Conservation (phyloP, 2,888 invertebrate genomes). For the Pomacea canaliculata region DNA sequence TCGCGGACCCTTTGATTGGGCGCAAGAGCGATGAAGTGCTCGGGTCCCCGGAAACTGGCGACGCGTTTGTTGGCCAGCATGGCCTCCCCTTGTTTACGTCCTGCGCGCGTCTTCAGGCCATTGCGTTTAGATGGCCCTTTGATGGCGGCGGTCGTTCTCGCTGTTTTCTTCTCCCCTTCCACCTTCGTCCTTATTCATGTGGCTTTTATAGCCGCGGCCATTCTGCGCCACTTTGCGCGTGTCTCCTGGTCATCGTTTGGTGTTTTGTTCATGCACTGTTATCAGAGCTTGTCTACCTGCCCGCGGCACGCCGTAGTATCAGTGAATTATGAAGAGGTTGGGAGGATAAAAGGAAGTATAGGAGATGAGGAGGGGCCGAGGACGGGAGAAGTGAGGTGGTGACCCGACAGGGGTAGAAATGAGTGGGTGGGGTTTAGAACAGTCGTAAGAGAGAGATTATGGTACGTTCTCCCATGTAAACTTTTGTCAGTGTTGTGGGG, state of each 20-base stretch:
- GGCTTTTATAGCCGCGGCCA: background rate
- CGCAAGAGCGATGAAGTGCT: background rate
- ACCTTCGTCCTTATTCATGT: background rate
- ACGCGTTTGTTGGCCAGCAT: conserved; percentile 1
- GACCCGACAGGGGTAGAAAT: background rate
- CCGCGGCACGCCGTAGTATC: background rate
- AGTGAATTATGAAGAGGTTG: background rate
- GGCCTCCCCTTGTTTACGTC: conserved; percentile 1
- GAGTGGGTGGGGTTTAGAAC: too few species aligned
- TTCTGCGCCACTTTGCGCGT: background rate
- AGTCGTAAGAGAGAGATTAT: too few species aligned
- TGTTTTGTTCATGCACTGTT: conserved; percentile 6
- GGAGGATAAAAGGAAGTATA: background rate
- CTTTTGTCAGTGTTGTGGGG: too few species aligned
- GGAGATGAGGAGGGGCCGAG: background rate
- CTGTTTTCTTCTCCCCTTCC: background rate
- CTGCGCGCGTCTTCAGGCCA: background rate
- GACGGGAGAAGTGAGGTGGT: background rate
- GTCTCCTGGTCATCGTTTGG: background rate
- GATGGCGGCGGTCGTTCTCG: background rate
- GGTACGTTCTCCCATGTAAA: too few species aligned
- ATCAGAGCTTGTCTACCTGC: background rate
- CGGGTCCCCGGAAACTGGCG: background rate
- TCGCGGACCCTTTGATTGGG: background rate
- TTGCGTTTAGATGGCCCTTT: conserved; percentile 11